These are phyloP conservation scores for Salticus scenicus DNA, from an alignment of 2,888 invertebrate genomes.

Conservation along the genomic window DNA sequence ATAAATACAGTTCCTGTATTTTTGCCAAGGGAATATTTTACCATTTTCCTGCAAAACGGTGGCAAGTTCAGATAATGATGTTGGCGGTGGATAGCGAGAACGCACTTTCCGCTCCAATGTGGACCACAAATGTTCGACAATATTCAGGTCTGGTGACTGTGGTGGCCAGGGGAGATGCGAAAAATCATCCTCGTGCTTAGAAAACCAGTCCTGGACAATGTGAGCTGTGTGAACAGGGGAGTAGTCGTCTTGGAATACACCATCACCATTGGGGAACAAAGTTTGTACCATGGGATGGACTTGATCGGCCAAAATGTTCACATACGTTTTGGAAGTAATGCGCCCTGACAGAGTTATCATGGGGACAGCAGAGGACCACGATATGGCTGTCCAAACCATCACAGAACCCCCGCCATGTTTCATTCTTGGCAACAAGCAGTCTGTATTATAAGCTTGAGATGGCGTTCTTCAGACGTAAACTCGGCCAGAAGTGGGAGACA, in stretches of 20 bases:
- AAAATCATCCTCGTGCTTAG: slow-evolving; percentile 23
- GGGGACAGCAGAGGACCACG: background rate
- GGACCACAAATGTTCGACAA: background rate
- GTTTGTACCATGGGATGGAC: background rate
- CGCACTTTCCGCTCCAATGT: slow-evolving; percentile 25
- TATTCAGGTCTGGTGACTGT: slow-evolving; percentile 19
- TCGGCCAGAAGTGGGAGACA: too few species aligned
- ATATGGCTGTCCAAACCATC: background rate
- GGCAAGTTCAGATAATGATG: slow-evolving; percentile 24
- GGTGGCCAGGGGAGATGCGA: slow-evolving; percentile 15
- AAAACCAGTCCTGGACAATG: slow-evolving; percentile 28
- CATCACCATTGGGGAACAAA: background rate
- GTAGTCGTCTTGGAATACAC: background rate
- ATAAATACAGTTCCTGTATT: too few species aligned
- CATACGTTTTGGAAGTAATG: slow-evolving; percentile 13
- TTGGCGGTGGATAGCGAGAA: slow-evolving; percentile 12
- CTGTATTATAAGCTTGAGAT: too few species aligned
- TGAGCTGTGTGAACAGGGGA: background rate
- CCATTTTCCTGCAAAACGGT: slow-evolving; percentile 26
- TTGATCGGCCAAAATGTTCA: background rate
- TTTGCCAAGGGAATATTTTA: too few species aligned
- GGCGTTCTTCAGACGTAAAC: too few species aligned
- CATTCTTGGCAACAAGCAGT: background rate
- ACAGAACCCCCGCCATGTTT: background rate
- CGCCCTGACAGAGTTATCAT: background rate